Conservation (phyloP, 2,888 invertebrate genomes). For the Apomyelois bistriatella region DNA sequence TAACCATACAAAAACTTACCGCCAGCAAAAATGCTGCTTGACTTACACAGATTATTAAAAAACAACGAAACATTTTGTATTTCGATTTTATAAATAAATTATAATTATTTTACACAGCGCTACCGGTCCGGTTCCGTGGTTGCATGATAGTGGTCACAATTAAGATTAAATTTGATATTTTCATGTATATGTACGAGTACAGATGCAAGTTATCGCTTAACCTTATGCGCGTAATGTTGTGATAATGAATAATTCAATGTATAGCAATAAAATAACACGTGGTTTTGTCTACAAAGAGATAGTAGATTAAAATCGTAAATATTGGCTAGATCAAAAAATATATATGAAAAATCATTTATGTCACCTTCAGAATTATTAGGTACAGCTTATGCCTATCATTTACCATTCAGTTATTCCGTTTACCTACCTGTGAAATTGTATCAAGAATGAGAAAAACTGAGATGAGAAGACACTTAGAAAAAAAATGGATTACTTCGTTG, state of each 20-base stretch:
- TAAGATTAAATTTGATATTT: no score
- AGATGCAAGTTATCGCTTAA: not conserved
- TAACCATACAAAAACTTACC: constrained; percentile 1
- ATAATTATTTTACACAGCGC: not conserved
- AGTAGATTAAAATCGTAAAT: no score
- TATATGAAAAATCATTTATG: no score
- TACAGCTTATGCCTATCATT: no score
- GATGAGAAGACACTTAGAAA: no score
- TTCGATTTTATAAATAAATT: not conserved
- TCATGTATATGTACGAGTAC: not conserved
- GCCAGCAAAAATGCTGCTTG: not conserved
- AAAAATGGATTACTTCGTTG: no score
- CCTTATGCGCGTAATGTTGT: not conserved
- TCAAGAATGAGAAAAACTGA: no score
- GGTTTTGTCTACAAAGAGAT: not conserved
- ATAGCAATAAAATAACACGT: not conserved
- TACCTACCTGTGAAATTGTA: no score
- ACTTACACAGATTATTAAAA: constrained; percentile 7
- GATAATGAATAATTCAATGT: not conserved
- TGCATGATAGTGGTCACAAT: not conserved
- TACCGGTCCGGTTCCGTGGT: not conserved
- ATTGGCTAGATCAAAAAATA: no score
- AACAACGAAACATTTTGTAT: not conserved
- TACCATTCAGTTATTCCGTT: no score
- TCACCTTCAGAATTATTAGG: no score